phyloP scores from a whole-genome alignment of 2,888 invertebrate genomes.

The Pherbina coryleti region DNA sequence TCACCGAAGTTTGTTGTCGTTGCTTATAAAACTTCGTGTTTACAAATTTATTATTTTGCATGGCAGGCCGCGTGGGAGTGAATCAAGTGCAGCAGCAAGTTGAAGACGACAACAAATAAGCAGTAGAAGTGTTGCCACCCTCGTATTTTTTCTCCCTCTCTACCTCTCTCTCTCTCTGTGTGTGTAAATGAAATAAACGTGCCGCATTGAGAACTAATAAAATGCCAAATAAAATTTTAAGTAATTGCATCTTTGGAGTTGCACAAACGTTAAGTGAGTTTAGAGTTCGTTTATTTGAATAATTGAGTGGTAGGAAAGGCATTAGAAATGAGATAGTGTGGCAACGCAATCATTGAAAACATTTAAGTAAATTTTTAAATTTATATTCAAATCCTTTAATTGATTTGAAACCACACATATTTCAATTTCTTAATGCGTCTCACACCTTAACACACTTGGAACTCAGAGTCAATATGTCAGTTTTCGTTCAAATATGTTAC shows the following conservation, averaged over 20 bases:
- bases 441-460: neutral
- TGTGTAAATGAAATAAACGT: constrained; percentile 21
- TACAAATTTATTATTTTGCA: constrained; percentile 48
- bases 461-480: no score
- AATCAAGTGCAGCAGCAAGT: neutral
- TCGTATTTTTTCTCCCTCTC: neutral
- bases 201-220: constrained; percentile 10
- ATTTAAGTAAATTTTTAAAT: neutral
- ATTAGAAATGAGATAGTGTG: neutral
- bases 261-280: constrained; percentile 17
- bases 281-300: constrained; percentile 11
- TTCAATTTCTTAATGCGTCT: neutral
- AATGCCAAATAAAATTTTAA: constrained; percentile 30
- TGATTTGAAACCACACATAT: neutral
- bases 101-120: neutral
- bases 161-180: no score
- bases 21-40: constrained; percentile 51
- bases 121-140: neutral
- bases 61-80: neutral
- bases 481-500: no score
- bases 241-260: constrained; percentile 21
- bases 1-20: constrained; percentile 22
- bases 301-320: neutral
- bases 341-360: neutral
- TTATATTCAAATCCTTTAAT: neutral